phyloP scores from a whole-genome alignment of 1,140 invertebrate genomes.

The Lerema accius region DNA sequence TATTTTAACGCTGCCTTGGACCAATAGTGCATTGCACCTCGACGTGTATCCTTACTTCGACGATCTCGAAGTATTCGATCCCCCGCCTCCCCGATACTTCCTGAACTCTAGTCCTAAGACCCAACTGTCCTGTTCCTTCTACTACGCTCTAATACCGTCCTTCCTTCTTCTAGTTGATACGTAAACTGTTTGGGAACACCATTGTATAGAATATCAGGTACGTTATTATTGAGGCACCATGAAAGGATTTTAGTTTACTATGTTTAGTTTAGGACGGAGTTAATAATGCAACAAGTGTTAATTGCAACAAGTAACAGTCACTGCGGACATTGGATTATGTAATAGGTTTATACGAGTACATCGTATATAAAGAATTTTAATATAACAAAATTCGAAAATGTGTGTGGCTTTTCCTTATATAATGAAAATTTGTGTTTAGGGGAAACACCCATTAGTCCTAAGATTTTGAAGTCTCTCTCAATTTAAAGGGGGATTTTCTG shows the following conservation, averaged over 20 bases:
- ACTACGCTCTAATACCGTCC: constrained; percentile 39
- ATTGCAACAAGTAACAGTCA: too few species aligned
- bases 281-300: too few species aligned
- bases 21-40: constrained; percentile 57
- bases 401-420: too few species aligned
- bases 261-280: too few species aligned
- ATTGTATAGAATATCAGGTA: background rate
- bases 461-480: too few species aligned
- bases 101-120: constrained; percentile 45
- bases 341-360: too few species aligned
- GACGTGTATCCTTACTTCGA: constrained; percentile 79
- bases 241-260: constrained; percentile 26
- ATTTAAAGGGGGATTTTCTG: too few species aligned
- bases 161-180: constrained; percentile 15
- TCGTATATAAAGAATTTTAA: too few species aligned
- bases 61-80: constrained; percentile 73
- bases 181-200: constrained; percentile 26
- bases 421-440: too few species aligned
- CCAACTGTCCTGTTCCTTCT: constrained; percentile 21
- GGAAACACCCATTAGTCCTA: too few species aligned
- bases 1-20: constrained; percentile 62
- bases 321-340: too few species aligned
- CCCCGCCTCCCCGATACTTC: constrained; percentile 64
- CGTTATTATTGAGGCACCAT: background rate
- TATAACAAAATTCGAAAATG: too few species aligned